Base-by-base conservation (phyloP, 2,888 invertebrate genomes). In the Parnassius mnemosyne region DNA sequence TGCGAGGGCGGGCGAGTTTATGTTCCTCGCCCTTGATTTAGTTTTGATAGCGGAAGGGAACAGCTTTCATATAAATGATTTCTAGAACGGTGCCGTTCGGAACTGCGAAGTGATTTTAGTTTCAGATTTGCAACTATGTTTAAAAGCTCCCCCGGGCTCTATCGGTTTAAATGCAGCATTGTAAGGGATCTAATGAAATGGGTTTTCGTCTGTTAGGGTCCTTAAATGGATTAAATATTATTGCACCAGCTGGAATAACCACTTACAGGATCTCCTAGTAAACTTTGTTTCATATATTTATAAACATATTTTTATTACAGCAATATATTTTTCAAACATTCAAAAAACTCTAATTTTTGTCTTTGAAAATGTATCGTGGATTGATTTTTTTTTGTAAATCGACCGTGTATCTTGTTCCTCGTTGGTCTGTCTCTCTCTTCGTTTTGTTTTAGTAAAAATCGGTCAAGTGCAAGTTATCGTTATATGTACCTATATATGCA, bases 11-110 rank as follows among this genome's bases (percentile, higher is more conserved):
- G 89, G 84, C 78, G 84, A 81, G 83, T 88, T 89, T 88, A 89
- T 87, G 85, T 81, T 81, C 84, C 78, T 83, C 83, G 79, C 86
- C 89, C 85, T 89, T 89, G 89, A 90, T 90, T 85, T 85, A 86
- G 88, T 88, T 90, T 89, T 90, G 89, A 90, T 90, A 83, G 86
- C 84, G 80, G 83, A 83, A 85, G 86, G 89, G 86, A 82, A 81
- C 80, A 81, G 85, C 86, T 89, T 85, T 89, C 81, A 89, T 84
- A 86, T 89, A 90, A 90, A 89, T 87, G 83, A 87, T 87, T 83
- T 76, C 72, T 75, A 79, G 75, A 60, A 57, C 60, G 61, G 59
- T 65, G 63, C 57, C 63, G 54, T 65, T 69, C 65, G 69, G 61
- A 67, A 66, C 69, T 68, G 67, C 71, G 66, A 71, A 75, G 71